phyloP scores from a whole-genome alignment of 2,888 invertebrate genomes.

The Zonitis immaculata region DNA sequence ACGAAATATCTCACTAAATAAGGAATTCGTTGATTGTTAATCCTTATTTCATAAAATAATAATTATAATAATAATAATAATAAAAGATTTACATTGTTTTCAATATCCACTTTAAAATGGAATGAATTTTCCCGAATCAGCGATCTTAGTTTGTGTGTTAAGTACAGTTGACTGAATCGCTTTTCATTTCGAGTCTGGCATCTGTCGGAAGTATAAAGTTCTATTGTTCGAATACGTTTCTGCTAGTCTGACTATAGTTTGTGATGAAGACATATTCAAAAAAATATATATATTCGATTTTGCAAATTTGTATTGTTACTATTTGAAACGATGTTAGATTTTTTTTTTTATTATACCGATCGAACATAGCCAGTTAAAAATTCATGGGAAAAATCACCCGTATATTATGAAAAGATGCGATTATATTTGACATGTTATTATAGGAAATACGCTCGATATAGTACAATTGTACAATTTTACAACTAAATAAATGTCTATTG shows the following conservation, averaged over 20 bases:
- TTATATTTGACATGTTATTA: not conserved
- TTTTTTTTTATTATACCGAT: not conserved
- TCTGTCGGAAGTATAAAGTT: slow-evolving; percentile 12
- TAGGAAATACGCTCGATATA: not conserved
- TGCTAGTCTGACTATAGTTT: not conserved
- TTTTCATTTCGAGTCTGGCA: slow-evolving; percentile 7
- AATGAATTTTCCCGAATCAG: slow-evolving; percentile 2
- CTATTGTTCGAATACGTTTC: not conserved
- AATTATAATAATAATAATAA: no score
- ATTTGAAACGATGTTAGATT: not conserved
- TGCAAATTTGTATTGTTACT: no score
- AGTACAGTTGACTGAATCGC: slow-evolving; percentile 6
- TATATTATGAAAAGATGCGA: not conserved
- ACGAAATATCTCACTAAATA: not conserved
- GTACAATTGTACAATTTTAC: no score
- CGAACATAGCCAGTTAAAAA: slow-evolving; percentile 4
- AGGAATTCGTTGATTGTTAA: slow-evolving; percentile 1
- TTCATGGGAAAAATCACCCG: not conserved
- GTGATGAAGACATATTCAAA: not conserved
- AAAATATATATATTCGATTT: not conserved
- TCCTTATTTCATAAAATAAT: slow-evolving; percentile 3
- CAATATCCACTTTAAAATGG: not conserved
- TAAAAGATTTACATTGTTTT: not conserved
- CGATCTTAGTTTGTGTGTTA: slow-evolving; percentile 3
- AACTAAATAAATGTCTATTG: not conserved